Percentiles rank a stretch among this genome's conserved stretches.
Evolutionary conservation across 2,113 vertebrate genomes (phyloP).

Genomic region (Trichechus manatus): DNA sequence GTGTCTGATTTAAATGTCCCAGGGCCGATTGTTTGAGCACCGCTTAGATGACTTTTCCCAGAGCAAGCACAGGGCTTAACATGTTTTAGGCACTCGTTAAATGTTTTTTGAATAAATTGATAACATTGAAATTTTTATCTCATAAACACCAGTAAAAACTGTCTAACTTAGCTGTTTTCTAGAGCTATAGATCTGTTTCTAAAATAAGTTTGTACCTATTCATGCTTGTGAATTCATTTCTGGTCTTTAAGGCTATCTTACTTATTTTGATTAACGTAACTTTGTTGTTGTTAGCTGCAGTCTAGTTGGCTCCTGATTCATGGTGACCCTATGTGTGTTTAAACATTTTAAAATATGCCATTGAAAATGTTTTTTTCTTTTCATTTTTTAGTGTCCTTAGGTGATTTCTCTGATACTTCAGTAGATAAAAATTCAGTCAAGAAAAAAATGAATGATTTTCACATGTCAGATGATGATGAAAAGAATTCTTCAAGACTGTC

Average conservation of each 20-base stretch:
- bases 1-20: background rate
- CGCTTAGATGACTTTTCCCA: background rate
- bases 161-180: background rate
- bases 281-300: background rate
- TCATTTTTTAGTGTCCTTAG: conserved; percentile 77
- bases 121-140: conserved; percentile 27
- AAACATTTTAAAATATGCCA: background rate
- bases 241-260: background rate
- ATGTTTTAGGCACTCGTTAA: background rate
- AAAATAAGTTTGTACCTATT: background rate
- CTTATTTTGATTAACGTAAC: background rate
- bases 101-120: conserved; percentile 8
- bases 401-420: conserved; percentile 81
- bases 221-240: conserved; percentile 8
- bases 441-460: conserved; percentile 87
- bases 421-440: conserved; percentile 79
- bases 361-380: conserved; percentile 49
- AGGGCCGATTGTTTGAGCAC: background rate
- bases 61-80: background rate
- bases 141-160: background rate
- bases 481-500: conserved; percentile 86
- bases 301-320: background rate
- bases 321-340: background rate
- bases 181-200: background rate
- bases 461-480: conserved; percentile 88